A percentile compares a stretch with the other conserved stretches of the same genome.
Conservation (phyloP, 2,888 invertebrate genomes). For the Archips crataeganus region DNA sequence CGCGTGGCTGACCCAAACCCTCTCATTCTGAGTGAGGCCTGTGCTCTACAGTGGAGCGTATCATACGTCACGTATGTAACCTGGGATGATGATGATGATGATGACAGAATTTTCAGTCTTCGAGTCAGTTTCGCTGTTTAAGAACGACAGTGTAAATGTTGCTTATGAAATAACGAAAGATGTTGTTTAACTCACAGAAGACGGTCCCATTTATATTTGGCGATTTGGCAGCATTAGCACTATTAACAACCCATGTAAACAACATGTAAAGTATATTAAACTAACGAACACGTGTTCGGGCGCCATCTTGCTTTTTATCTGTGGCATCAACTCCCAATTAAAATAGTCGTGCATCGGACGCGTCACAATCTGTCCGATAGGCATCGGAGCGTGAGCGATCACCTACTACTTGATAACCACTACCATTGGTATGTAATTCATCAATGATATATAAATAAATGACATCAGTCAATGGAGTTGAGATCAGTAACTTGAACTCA, state of each 20-base stretch:
- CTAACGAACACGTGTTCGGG: constrained; percentile 69
- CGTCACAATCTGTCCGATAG: constrained; percentile 80
- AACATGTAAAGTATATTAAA: constrained; percentile 37
- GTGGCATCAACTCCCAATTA: constrained; percentile 81
- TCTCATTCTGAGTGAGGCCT: too few relatives aligned
- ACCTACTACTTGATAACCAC: constrained; percentile 58
- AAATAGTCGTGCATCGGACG: constrained; percentile 84
- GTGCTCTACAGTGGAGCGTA: too few relatives aligned
- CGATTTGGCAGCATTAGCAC: background rate
- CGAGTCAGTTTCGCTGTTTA: too few relatives aligned
- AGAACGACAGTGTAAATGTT: too few relatives aligned
- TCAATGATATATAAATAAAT: constrained; percentile 25
- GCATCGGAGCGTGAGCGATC: constrained; percentile 80
- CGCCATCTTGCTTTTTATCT: constrained; percentile 79
- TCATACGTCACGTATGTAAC: too few relatives aligned
- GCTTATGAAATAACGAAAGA: too few relatives aligned
- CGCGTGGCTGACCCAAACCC: too few relatives aligned
- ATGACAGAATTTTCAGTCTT: too few relatives aligned
- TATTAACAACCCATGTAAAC: background rate
- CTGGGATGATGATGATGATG: too few relatives aligned
- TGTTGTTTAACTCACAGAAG: background rate
- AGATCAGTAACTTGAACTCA: background rate
- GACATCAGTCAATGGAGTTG: background rate
- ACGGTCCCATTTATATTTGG: background rate
- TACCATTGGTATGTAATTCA: constrained; percentile 46